Conservation (phyloP, 2,113 vertebrate species). For the Axis porcinus region DNA sequence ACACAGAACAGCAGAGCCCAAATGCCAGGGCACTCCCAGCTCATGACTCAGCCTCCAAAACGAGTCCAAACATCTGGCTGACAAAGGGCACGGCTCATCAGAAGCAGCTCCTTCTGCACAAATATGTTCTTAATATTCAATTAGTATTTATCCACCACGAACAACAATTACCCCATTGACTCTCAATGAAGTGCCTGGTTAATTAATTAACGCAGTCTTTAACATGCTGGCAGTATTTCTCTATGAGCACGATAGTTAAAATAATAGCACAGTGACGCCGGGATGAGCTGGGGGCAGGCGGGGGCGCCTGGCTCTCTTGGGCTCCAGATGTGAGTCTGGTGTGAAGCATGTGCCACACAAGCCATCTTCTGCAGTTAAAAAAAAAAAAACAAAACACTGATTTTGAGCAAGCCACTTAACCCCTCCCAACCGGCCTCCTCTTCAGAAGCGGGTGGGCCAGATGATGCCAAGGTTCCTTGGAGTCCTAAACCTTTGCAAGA, state of each 20-base stretch:
- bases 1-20: background rate
- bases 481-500: background rate
- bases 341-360: background rate
- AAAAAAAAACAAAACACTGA: background rate
- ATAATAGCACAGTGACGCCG: background rate
- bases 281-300: fast-evolving
- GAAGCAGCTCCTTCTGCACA: slow-evolving; percentile 52
- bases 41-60: slow-evolving; percentile 26
- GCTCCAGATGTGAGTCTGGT: slow-evolving; percentile 11
- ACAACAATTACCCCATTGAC: slow-evolving; percentile 64
- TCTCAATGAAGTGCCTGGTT: slow-evolving; percentile 56
- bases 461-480: background rate
- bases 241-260: background rate
- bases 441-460: background rate
- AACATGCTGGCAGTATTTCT: slow-evolving; percentile 9
- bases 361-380: background rate
- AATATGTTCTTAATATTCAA: slow-evolving; percentile 72
- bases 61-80: slow-evolving; percentile 49
- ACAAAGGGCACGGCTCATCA: slow-evolving; percentile 40
- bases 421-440: background rate
- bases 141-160: slow-evolving; percentile 64
- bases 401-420: background rate
- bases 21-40: background rate
- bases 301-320: background rate
- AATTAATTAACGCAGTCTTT: slow-evolving; percentile 53